Evolutionary conservation across 92 coral and sea anemone genomes (phyloP).

Genomic region (Ricordea florida): DNA sequence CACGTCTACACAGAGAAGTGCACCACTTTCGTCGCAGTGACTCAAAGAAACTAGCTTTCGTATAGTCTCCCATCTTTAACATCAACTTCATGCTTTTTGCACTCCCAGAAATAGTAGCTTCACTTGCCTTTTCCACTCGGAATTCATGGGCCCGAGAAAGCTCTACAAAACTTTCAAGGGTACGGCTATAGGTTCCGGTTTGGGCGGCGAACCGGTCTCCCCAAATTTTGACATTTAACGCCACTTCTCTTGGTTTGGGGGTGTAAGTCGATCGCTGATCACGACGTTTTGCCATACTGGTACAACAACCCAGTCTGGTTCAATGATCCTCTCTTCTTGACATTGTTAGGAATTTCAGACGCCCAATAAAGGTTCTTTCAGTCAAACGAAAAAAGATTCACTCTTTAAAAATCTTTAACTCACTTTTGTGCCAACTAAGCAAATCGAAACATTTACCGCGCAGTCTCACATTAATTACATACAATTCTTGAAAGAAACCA

Average conservation of each 20-base stretch:
- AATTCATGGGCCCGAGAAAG: not conserved
- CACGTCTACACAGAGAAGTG: constrained; percentile 22
- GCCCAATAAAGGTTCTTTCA: too few relatives aligned
- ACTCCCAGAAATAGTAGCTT: not conserved
- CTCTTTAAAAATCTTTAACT: too few relatives aligned
- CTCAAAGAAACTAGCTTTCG: constrained; percentile 48
- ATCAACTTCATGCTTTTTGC: not conserved
- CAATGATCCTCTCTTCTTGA: too few relatives aligned
- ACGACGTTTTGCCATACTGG: constrained; percentile 29
- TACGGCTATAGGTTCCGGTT: not conserved
- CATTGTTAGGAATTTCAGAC: too few relatives aligned
- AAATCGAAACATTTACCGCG: not conserved
- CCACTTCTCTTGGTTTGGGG: not conserved
- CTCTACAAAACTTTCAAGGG: not conserved
- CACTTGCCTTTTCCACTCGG: not conserved
- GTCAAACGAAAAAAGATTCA: too few relatives aligned
- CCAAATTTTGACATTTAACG: not conserved
- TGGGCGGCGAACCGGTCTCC: not conserved
- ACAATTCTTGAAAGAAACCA: constrained; percentile 6
- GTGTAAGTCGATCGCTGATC: not conserved
- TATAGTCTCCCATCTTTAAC: constrained; percentile 1
- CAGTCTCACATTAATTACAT: constrained; percentile 1
- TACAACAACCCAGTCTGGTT: constrained; percentile 1
- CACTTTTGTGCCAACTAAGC: too few relatives aligned
- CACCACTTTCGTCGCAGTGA: constrained; percentile 62